These are phyloP conservation scores for Atherinosoma microstoma DNA, from an alignment of 2,797 vertebrate genomes.

Conservation along the genomic window DNA sequence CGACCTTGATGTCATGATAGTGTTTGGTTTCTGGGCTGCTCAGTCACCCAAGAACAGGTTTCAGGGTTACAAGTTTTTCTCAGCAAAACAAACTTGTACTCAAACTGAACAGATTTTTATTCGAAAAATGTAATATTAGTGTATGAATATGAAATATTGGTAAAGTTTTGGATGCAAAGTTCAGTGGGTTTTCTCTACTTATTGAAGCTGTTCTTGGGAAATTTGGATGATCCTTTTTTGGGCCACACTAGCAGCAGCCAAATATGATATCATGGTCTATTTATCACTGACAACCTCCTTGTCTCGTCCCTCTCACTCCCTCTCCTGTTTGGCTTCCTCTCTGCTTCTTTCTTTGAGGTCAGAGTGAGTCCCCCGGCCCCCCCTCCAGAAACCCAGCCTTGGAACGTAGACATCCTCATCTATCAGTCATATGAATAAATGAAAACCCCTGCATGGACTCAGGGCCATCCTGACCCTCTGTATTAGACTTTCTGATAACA, in stretches of 20 bases:
- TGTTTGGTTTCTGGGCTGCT: neutral
- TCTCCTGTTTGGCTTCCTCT: constrained; percentile 48
- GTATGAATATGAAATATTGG: neutral
- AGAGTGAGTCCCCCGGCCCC: constrained; percentile 13
- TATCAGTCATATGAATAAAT: constrained; percentile 37
- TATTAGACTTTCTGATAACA: constrained; percentile 54
- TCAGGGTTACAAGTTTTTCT: neutral
- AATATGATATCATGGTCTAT: constrained; percentile 33
- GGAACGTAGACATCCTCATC: constrained; percentile 39
- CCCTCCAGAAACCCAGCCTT: constrained; percentile 36
- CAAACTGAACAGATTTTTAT: neutral
- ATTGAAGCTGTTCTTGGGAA: constrained; percentile 5
- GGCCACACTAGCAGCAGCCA: constrained; percentile 14
- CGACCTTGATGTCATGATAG: neutral
- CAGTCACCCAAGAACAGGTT: neutral
- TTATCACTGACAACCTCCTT: constrained; percentile 34
- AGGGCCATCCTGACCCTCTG: constrained; percentile 60
- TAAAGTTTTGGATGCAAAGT: neutral
- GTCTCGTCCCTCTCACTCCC: constrained; percentile 44
- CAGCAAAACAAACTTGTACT: neutral
- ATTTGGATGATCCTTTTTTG: constrained; percentile 11
- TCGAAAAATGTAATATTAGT: too few relatives aligned
- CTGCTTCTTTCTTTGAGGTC: constrained; percentile 41
- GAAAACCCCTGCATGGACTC: constrained; percentile 33
- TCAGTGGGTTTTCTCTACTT: neutral